Evolutionary conservation across 1,140 invertebrate species (phyloP), one percentile per base, ranked within the genome.

Genomic region (Aradophagus sp.): DNA sequence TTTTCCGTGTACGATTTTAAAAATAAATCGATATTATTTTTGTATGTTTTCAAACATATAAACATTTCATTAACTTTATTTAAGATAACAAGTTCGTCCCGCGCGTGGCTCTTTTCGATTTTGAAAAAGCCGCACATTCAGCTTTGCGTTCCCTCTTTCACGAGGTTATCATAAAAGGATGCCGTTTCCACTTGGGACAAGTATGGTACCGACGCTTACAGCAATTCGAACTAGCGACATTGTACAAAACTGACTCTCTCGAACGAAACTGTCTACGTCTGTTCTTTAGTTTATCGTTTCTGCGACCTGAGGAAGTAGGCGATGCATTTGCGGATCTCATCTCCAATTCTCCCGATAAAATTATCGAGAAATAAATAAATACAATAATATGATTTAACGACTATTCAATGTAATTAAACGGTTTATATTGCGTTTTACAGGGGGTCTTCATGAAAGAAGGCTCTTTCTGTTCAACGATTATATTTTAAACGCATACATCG

Each of bases 101-200:
- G n/a, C n/a, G n/a, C n/a, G n/a, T n/a, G n/a, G n/a, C n/a, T n/a
- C n/a, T n/a, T n/a, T n/a, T 44, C 2, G 41, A 44, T 16, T 44
- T 2, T n/a, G 41, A 44, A 12, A 44, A 44, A 44, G 41, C 41
- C 16, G 41, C 41, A n/a, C 41, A 44, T 8, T 3, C 5, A 39
- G 17, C 36, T n/a, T 17, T 39, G 17, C 20, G 17, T 19, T 20
- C 7, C 11, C 36, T 19, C 17, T 39, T 39, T 6, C 36, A 15
- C 2, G 1, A 20, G 2, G 36, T 39, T 2, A 11, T 19, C 17
- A 39, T 39, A 20, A 39, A 39, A 39, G 36, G 36, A 20, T 39
- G 36, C 36, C 16, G 36, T 15, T 39, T 39, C n/a, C 36, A 39
- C n/a, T 11, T 39, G n/a, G 36, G 16, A 11, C 36, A 39, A 19